These are phyloP conservation scores for Drosophila anomalata DNA, from an alignment of 2,888 invertebrate genomes.

Conservation along the genomic window DNA sequence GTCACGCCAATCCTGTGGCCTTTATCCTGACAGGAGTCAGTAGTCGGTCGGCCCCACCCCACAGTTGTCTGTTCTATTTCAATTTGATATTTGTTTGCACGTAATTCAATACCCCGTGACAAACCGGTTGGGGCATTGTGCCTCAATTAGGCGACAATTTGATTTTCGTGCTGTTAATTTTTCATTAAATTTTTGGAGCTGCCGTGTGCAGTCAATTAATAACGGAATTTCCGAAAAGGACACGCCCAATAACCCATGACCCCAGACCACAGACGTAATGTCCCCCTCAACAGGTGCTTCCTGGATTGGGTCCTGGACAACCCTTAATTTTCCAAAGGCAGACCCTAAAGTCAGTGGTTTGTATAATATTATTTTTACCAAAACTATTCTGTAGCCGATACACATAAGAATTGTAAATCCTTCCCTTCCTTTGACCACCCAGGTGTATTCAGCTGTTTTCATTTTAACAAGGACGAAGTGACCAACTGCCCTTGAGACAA, in stretches of 20 bases:
- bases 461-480: slow-evolving; percentile 73
- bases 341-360: too few relatives aligned
- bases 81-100: slow-evolving; percentile 47
- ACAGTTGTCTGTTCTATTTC: slow-evolving; percentile 38
- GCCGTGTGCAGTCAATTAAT: slow-evolving; percentile 78
- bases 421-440: slow-evolving; percentile 7
- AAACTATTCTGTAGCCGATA: not conserved
- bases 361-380: not conserved
- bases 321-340: slow-evolving; percentile 33
- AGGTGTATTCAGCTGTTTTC: slow-evolving; percentile 72
- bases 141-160: slow-evolving; percentile 81
- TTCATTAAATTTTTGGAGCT: slow-evolving; percentile 67
- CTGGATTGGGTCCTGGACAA: slow-evolving; percentile 27
- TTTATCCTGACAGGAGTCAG: slow-evolving; percentile 6
- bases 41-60: not conserved
- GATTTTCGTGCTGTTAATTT: slow-evolving; percentile 77
- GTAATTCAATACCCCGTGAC: slow-evolving; percentile 71
- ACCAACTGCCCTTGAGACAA: slow-evolving; percentile 75
- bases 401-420: too few relatives aligned
- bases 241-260: slow-evolving; percentile 48
- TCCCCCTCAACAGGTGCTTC: slow-evolving; percentile 65
- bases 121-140: slow-evolving; percentile 55
- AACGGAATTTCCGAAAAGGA: slow-evolving; percentile 65
- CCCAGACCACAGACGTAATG: not conserved
- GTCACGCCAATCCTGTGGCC: slow-evolving; percentile 58